Evolutionary conservation across 92 coral and sea anemone species (phyloP).

Genomic region (Phenganax stokvisi): DNA sequence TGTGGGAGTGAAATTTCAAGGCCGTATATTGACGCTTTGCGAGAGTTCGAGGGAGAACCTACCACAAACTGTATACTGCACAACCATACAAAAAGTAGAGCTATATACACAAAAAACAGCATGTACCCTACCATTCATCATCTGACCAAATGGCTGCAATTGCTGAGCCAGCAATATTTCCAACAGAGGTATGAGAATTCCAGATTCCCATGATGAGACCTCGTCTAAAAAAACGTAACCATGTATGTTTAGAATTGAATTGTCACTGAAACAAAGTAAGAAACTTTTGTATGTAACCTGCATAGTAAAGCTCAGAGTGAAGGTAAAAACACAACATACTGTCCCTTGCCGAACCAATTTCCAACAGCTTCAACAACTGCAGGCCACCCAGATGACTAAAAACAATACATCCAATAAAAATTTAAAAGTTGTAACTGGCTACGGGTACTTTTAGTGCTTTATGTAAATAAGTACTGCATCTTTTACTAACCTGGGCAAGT

Average conservation of each 20-base stretch:
- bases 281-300: background rate
- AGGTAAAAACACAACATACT: conserved; percentile 46
- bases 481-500: conserved; percentile 66
- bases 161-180: conserved; percentile 86
- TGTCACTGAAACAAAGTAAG: background rate
- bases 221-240: conserved; percentile 48
- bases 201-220: conserved; percentile 98
- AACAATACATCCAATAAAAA: background rate
- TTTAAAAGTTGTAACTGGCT: background rate
- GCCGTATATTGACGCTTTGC: too few species aligned
- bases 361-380: conserved; percentile 99
- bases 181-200: conserved; percentile 98
- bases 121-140: conserved; percentile 59
- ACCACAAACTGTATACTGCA: too few species aligned
- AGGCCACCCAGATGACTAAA: conserved; percentile 95
- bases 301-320: background rate
- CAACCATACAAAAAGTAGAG: too few species aligned
- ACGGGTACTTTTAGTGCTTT: too few species aligned
- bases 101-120: too few species aligned
- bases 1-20: too few species aligned
- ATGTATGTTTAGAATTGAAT: background rate
- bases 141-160: conserved; percentile 94
- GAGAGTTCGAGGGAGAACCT: too few species aligned
- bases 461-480: background rate
- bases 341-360: conserved; percentile 98